Percentiles rank a stretch among this genome's conserved stretches.
These are phyloP conservation scores for Fabriciana adippe DNA, from an alignment of 2,888 invertebrate genomes.

Conservation along the genomic window DNA sequence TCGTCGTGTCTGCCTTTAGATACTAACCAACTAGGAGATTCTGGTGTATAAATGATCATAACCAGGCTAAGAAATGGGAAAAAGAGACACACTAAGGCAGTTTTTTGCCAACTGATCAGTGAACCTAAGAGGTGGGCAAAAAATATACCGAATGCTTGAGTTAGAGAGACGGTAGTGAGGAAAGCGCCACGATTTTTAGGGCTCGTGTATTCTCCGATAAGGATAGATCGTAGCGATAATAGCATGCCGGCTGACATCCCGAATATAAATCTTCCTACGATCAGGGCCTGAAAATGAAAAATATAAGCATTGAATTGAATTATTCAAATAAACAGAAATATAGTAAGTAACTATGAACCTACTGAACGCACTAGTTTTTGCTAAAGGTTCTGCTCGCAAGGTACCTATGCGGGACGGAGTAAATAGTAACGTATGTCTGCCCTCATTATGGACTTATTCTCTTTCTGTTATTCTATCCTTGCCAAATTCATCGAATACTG, in stretches of 20 bases:
- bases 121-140: conserved; percentile 84
- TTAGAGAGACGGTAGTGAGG: conserved; percentile 80
- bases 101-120: conserved; percentile 78
- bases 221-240: conserved; percentile 70
- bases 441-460: too few relatives aligned
- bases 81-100: conserved; percentile 72
- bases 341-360: too few relatives aligned
- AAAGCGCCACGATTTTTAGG: conserved; percentile 84
- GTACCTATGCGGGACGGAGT: too few relatives aligned
- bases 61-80: conserved; percentile 71
- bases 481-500: too few relatives aligned
- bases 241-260: conserved; percentile 79
- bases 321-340: not conserved
- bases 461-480: too few relatives aligned
- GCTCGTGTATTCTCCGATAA: conserved; percentile 81
- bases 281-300: conserved; percentile 48
- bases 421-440: too few relatives aligned
- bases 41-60: conserved; percentile 71
- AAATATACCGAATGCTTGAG: conserved; percentile 83
- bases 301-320: not conserved
- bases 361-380: too few relatives aligned
- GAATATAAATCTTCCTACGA: conserved; percentile 58
- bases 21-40: conserved; percentile 85
- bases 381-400: too few relatives aligned
- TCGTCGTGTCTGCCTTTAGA: conserved; percentile 76